Conservation (phyloP, 2,888 invertebrate species). For the Hololepta plana region DNA sequence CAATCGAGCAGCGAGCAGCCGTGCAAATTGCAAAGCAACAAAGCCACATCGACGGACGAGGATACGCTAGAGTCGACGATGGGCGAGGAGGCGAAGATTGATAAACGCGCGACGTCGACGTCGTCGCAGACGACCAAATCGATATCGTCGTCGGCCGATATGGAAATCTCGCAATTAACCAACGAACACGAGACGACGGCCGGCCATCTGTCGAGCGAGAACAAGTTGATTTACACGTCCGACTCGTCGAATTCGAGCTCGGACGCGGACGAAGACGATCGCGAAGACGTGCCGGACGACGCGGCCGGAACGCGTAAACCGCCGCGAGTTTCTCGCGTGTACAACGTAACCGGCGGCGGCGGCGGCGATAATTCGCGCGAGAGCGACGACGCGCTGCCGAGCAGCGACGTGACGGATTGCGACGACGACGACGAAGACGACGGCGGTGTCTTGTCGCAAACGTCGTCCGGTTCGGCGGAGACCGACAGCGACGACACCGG, state of each 20-base stretch:
- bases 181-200: no score
- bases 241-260: conserved; percentile 6
- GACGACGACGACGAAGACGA: conserved; percentile 18
- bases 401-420: conserved; percentile 21
- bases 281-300: conserved; percentile 20
- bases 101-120: no score
- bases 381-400: conserved; percentile 22
- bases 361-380: conserved; percentile 12
- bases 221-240: no score
- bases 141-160: no score
- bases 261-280: conserved; percentile 12
- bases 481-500: conserved; percentile 36
- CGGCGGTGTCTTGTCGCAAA: conserved; percentile 4
- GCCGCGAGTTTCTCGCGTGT: conserved; percentile 18
- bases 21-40: no score
- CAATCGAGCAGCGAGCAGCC: background rate
- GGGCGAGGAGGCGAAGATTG: no score
- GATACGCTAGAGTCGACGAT: no score
- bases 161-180: no score
- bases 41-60: no score
- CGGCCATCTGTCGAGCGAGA: conserved; percentile 1
- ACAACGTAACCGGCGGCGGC: conserved; percentile 21
- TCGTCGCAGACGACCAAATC: no score
- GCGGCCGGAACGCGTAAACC: conserved; percentile 24
- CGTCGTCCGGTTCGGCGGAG: conserved; percentile 21